Evolutionary conservation across 2,113 vertebrate species (phyloP).

Genomic region (Chitala chitala): DNA sequence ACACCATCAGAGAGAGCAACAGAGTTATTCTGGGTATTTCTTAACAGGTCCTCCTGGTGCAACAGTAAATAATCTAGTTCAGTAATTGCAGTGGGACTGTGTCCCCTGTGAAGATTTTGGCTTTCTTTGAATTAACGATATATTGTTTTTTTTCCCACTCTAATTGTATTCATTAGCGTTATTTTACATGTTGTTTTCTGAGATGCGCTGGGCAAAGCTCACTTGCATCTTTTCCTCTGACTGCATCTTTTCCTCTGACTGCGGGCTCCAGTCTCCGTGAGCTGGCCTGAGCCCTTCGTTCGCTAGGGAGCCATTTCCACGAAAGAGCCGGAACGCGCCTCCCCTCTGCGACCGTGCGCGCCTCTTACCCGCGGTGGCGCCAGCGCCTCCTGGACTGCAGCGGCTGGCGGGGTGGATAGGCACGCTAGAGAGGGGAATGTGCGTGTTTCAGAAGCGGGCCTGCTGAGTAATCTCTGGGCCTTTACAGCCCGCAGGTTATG

Average conservation of each 20-base stretch:
- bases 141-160: conserved; percentile 16
- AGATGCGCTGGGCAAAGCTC: conserved; percentile 58
- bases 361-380: background rate
- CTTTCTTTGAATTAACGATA: conserved; percentile 62
- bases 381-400: background rate
- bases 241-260: background rate
- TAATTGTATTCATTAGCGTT: conserved; percentile 60
- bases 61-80: conserved; percentile 67
- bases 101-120: conserved; percentile 55
- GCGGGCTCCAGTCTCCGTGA: background rate
- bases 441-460: conserved; percentile 64
- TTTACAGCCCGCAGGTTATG: conserved; percentile 80
- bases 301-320: background rate
- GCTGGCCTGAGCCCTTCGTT: background rate
- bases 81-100: conserved; percentile 63
- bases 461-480: conserved; percentile 82
- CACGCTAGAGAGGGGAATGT: conserved; percentile 14
- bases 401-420: conserved; percentile 16
- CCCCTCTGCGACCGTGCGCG: conserved; percentile 9
- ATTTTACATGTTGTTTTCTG: conserved; percentile 60
- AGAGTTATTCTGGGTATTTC: conserved; percentile 58
- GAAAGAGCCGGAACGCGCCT: background rate
- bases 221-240: background rate
- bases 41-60: conserved; percentile 64
- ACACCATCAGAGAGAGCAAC: background rate